These are phyloP conservation scores for Drosophila littoralis DNA, from an alignment of 1,140 invertebrate genomes.

Conservation along the genomic window DNA sequence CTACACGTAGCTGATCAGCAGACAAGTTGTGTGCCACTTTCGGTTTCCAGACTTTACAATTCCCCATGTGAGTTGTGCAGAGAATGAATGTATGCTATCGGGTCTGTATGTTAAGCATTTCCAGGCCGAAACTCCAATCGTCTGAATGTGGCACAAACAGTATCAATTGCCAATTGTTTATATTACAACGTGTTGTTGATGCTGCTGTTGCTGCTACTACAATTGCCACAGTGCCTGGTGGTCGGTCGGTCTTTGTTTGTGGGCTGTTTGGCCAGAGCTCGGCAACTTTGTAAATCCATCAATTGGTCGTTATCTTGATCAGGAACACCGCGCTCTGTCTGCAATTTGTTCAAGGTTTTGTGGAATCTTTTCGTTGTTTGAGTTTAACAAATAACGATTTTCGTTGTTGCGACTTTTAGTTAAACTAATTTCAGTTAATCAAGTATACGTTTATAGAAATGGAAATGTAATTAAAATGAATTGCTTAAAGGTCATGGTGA, in stretches of 20 bases:
- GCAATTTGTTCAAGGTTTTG: constrained; percentile 23
- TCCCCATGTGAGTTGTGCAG: constrained; percentile 44
- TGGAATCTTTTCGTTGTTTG: constrained; percentile 57
- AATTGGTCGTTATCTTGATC: constrained; percentile 73
- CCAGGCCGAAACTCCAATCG: constrained; percentile 19
- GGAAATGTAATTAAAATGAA: constrained; percentile 35
- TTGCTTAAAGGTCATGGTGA: not conserved
- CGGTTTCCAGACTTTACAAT: constrained; percentile 58
- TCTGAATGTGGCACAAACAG: constrained; percentile 59
- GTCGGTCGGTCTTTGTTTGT: constrained; percentile 12
- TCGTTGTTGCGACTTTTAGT: constrained; percentile 22
- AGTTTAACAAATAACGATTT: constrained; percentile 49
- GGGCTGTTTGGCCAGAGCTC: constrained; percentile 4
- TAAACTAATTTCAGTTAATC: constrained; percentile 59
- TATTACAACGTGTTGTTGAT: constrained; percentile 63
- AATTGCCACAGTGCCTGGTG: constrained; percentile 6
- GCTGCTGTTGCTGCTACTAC: constrained; percentile 22
- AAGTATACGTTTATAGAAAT: constrained; percentile 60
- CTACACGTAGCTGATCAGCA: constrained; percentile 3
- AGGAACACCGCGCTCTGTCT: constrained; percentile 22
- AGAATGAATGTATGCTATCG: constrained; percentile 69
- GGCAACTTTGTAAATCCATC: constrained; percentile 61
- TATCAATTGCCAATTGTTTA: constrained; percentile 80
- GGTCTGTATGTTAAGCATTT: constrained; percentile 49
- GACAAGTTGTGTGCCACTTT: constrained; percentile 53